Evolutionary conservation across 2,888 invertebrate species (phyloP), one percentile per base, ranked within the genome.

Genomic region (Scrobipalpa atriplicella): DNA sequence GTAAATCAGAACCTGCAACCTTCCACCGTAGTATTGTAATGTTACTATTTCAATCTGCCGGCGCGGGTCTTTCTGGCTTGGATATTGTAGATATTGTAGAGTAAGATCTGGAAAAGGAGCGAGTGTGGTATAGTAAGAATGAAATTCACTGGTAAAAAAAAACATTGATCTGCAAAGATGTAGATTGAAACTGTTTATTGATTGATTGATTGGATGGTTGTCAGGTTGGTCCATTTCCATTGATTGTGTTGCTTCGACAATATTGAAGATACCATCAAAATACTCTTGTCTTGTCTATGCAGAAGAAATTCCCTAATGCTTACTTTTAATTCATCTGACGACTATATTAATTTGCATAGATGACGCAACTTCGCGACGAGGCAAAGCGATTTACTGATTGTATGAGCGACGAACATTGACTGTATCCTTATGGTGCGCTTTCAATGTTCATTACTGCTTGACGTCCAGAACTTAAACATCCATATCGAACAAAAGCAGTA

Each of bases 21-120:
- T 29, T 62, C 29, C 52, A 62, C 29, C 8, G 47, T 64, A 65
- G 67, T 66, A 68, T 67, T 68, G 69, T 71, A 62, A 67, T 68
- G 67, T 69, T 62, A 61, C 70, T 67, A 67, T 66, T 72, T 72
- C 73, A 72, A 75, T 73, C 70, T 69, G 68, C 61, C 67, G 64
- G 61, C 64, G 67, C 68, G 68, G 66, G 70, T 11, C 29, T 41
- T 62, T 21, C 47, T 62, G 47, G 47, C 62, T 62, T 47, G 16
- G 18, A n/a, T 11, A n/a, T 10, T 19, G 56, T 56, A 18, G 39
- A 60, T 38, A n/a, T n/a, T n/a, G n/a, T n/a, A n/a, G n/a, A n/a
- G n/a, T 36, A 38, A 60, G 56, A 58, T 8, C 8, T 0, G 0
- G n/a, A 1, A 38, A 38, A 9, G 38, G 58, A 58, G 38, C 58